These are phyloP conservation scores for Lymantria monacha DNA, from an alignment of 2,888 invertebrate genomes.

Conservation along the genomic window DNA sequence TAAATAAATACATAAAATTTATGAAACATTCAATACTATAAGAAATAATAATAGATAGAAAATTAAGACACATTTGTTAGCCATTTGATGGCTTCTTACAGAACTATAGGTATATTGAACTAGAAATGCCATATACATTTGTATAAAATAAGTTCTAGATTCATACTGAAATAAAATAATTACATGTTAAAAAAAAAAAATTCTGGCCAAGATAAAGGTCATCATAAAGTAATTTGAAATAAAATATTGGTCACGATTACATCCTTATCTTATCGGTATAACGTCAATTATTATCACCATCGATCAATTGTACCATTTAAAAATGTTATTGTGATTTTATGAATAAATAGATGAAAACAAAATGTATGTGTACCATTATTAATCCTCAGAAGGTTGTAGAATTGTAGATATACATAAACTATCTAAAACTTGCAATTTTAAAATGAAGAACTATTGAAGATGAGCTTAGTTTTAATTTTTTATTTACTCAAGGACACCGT, in stretches of 20 bases:
- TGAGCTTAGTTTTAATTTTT: too few relatives aligned
- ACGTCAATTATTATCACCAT: conserved; percentile 52
- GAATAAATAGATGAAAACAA: conserved; percentile 30
- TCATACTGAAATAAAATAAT: neutral
- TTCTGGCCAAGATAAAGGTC: too few relatives aligned
- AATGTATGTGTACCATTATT: neutral
- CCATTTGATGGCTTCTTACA: neutral
- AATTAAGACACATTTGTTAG: neutral
- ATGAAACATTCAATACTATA: neutral
- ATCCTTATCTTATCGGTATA: conserved; percentile 6
- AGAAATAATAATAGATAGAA: neutral
- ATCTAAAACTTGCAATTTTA: too few relatives aligned
- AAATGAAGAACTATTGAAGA: too few relatives aligned
- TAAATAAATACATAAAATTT: neutral
- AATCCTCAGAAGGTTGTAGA: neutral
- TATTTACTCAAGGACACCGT: too few relatives aligned
- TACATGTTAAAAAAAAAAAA: neutral
- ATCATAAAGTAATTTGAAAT: too few relatives aligned
- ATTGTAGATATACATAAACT: too few relatives aligned
- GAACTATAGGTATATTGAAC: neutral
- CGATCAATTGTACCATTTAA: conserved; percentile 43
- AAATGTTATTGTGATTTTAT: conserved; percentile 52
- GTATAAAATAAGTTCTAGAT: neutral
- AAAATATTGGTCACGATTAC: neutral
- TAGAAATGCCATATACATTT: neutral